Percentiles rank a stretch among this genome's conserved stretches.
These are phyloP conservation scores for Archips crataeganus DNA, from an alignment of 2,888 invertebrate genomes.

Conservation along the genomic window DNA sequence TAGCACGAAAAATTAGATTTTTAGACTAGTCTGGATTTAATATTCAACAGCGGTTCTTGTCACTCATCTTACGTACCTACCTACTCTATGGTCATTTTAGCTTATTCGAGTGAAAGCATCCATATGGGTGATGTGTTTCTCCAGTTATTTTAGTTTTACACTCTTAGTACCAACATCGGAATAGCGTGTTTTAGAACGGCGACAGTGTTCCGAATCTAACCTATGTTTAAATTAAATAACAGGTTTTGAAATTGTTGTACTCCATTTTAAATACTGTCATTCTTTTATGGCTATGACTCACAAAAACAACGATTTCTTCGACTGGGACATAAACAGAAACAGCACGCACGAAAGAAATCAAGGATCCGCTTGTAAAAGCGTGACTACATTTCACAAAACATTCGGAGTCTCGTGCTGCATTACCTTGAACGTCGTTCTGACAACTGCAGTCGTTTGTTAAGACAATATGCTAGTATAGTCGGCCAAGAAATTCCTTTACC, in stretches of 20 bases:
- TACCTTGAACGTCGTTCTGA: constrained; percentile 10
- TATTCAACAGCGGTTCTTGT: no score
- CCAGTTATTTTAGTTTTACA: not conserved
- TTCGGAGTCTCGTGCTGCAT: constrained; percentile 23
- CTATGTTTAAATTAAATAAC: no score
- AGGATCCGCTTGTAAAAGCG: constrained; percentile 72
- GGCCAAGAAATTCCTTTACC: no score
- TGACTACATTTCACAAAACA: constrained; percentile 63
- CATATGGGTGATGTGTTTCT: no score
- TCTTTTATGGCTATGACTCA: not conserved
- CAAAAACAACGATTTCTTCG: constrained; percentile 7
- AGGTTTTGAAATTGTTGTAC: not conserved
- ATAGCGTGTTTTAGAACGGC: no score
- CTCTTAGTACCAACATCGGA: not conserved
- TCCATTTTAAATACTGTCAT: not conserved
- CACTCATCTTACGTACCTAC: not conserved
- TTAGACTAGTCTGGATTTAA: no score
- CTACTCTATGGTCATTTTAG: not conserved
- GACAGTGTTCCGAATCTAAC: no score
- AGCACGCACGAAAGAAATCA: constrained; percentile 71
- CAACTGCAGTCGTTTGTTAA: constrained; percentile 10
- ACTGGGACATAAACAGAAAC: constrained; percentile 32
- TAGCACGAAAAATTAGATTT: no score
- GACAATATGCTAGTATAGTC: not conserved
- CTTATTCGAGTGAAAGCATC: no score